Conservation (phyloP, 2,888 invertebrate genomes). For the Pyrochroa serraticornis region DNA sequence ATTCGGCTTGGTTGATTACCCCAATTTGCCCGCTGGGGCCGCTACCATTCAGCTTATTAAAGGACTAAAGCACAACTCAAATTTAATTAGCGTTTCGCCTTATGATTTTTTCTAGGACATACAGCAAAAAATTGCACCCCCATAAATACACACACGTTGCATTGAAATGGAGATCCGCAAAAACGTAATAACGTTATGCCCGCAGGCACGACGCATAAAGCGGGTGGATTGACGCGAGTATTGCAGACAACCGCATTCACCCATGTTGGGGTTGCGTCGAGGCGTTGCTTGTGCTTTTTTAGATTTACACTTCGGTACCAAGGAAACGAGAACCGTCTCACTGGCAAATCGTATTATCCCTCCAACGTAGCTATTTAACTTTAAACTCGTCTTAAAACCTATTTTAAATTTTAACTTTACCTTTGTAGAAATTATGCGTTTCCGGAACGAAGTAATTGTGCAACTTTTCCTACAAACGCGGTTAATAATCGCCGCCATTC, state of each 20-base stretch:
- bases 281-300: constrained; percentile 22
- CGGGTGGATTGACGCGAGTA: constrained; percentile 24
- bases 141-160: background rate
- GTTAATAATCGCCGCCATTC: constrained; percentile 7
- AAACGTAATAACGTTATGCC: constrained; percentile 26
- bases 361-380: constrained; percentile 13
- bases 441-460: constrained; percentile 7
- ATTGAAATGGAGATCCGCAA: constrained; percentile 3
- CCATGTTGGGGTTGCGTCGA: constrained; percentile 13
- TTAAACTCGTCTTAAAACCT: constrained; percentile 13
- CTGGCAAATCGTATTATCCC: constrained; percentile 20
- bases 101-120: too few relatives aligned
- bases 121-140: too few relatives aligned
- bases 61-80: too few relatives aligned
- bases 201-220: constrained; percentile 23
- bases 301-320: constrained; percentile 22
- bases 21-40: too few relatives aligned
- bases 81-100: too few relatives aligned
- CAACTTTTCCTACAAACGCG: constrained; percentile 12
- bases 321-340: constrained; percentile 14
- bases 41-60: too few relatives aligned
- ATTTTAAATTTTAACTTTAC: constrained; percentile 17
- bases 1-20: too few relatives aligned
- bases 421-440: constrained; percentile 14
- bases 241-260: constrained; percentile 26